Evolutionary conservation across 1,140 invertebrate genomes (phyloP), one percentile per base, ranked within the genome.

Genomic region (Aphidius ervi): DNA sequence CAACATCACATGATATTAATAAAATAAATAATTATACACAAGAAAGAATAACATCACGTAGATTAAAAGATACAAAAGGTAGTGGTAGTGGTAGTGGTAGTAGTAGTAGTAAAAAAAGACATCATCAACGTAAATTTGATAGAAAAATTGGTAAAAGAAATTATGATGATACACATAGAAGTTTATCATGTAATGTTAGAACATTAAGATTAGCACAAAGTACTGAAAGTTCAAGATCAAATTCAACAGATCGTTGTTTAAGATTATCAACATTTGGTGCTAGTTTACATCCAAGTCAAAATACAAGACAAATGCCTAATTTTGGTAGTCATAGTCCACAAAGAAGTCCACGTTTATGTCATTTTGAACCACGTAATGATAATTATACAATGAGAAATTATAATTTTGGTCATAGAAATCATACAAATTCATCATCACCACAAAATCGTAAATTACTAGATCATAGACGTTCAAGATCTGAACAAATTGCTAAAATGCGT

Each of bases 241-340:
- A 79, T 48, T 80, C 77, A 2, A 76, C 67, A 1, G 78, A 80
- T 58, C 70, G 78, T 4, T 76, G 73, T 39, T 47, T 75, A 0
- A 65, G 76, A 47, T 56, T 79, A 31, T 60, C 67, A n/a, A 71
- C 64, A 40, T 75, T 77, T 23, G 74, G 77, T 1, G 70, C 74
- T 0, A 75, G 74, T 40, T 57, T 80, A 37, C 76, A 79, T 61
- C 77, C 77, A 55, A 79, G 75, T 65, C 76, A 78, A 50, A 80
- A 73, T 56, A 79, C 73, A 0, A 64, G 75, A 57, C 76, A 77
- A 48, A 77, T 79, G 73, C 78, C 78, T 1, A 79, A 74, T 42
- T 80, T 80, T 31, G 75, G 77, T 0, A 77, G 72, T 45, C 71
- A 71, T 59, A 80, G 78, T 68, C 78, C 76, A 0, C 73, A 73